Conservation (phyloP, 2,113 vertebrate species). For the Pavo muticus region DNA sequence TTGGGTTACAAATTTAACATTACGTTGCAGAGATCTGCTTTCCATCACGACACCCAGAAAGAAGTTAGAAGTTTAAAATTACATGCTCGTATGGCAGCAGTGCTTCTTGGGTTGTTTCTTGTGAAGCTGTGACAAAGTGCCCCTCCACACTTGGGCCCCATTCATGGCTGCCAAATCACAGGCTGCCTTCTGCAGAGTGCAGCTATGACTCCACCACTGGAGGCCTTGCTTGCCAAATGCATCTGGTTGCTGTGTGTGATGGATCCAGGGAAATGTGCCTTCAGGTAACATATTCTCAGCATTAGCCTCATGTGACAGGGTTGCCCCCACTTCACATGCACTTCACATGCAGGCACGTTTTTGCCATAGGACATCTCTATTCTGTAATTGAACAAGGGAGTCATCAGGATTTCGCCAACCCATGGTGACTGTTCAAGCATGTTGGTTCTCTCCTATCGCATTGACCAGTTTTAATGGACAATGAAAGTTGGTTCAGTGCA, state of each 20-base stretch:
- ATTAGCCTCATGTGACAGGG: neutral
- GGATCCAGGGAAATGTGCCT: neutral
- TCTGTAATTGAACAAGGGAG: neutral
- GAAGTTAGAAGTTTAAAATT: neutral
- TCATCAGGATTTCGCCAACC: neutral
- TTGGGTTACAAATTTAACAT: neutral
- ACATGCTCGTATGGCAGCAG: neutral
- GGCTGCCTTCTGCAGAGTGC: neutral
- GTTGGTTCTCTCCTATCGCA: neutral
- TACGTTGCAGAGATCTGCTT: neutral
- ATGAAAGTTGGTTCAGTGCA: neutral
- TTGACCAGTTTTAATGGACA: neutral
- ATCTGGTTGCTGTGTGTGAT: neutral
- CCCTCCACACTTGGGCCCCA: neutral
- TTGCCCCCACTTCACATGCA: neutral
- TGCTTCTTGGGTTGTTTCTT: neutral
- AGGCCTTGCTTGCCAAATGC: neutral
- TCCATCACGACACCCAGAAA: neutral
- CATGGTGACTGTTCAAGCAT: neutral
- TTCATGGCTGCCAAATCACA: neutral
- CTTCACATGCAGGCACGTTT: neutral
- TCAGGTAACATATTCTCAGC: neutral
- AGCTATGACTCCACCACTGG: accelerated
- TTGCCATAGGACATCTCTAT: neutral
- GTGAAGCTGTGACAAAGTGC: neutral